phyloP scores from a whole-genome alignment of 2,888 invertebrate species.

The Zele albiditarsus region DNA sequence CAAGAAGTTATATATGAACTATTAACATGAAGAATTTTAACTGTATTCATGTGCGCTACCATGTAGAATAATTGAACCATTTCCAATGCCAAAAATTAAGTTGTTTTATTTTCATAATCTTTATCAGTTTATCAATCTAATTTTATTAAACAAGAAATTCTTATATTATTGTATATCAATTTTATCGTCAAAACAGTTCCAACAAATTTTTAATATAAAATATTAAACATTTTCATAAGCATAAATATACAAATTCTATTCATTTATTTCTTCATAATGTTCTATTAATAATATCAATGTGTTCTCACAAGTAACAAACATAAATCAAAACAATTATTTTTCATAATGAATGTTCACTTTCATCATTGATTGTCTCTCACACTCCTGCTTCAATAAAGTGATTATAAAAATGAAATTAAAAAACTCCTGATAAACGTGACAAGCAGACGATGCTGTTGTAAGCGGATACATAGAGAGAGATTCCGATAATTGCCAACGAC shows the following conservation, averaged over 20 bases:
- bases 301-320: background rate
- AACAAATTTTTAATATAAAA: too few relatives aligned
- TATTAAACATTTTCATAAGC: too few relatives aligned
- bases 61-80: background rate
- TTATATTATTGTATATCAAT: too few relatives aligned
- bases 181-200: too few relatives aligned
- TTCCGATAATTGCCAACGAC: slow-evolving; percentile 24
- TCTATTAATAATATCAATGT: too few relatives aligned
- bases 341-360: background rate
- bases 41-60: background rate
- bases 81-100: background rate
- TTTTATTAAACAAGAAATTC: too few relatives aligned
- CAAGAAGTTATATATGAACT: background rate
- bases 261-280: too few relatives aligned
- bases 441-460: background rate
- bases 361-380: background rate
- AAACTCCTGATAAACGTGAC: slow-evolving; percentile 47
- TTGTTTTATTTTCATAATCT: too few relatives aligned
- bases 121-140: too few relatives aligned
- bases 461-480: background rate
- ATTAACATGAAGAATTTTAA: background rate
- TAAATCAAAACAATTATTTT: background rate
- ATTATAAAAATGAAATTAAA: slow-evolving; percentile 45
- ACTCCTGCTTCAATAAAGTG: slow-evolving; percentile 12
- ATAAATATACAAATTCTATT: too few relatives aligned